Conservation (phyloP, 1,140 invertebrate species). For the Sitodiplosis mosellana region DNA sequence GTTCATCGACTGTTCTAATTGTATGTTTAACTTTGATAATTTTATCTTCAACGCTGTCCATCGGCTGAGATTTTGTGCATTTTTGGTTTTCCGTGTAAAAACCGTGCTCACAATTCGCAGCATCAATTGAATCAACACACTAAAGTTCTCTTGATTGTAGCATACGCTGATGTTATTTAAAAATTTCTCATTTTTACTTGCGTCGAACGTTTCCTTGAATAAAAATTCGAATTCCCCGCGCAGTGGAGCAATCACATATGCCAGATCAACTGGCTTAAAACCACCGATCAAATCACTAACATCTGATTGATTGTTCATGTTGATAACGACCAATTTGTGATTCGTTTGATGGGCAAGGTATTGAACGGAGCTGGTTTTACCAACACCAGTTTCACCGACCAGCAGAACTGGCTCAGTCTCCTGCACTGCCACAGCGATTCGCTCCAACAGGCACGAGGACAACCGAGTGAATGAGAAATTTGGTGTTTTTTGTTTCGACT, state of each 20-base stretch:
- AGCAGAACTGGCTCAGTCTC: slow-evolving; percentile 82
- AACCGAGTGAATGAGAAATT: slow-evolving; percentile 68
- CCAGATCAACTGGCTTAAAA: slow-evolving; percentile 89
- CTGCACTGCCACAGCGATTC: slow-evolving; percentile 60
- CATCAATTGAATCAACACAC: slow-evolving; percentile 61
- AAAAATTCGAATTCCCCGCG: slow-evolving; percentile 65
- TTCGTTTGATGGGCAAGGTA: slow-evolving; percentile 71
- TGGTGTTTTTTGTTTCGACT: slow-evolving; percentile 24
- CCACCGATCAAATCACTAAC: slow-evolving; percentile 90
- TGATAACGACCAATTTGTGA: slow-evolving; percentile 83
- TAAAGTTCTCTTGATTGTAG: slow-evolving; percentile 52
- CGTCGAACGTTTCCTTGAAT: slow-evolving; percentile 61
- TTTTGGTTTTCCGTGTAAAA: slow-evolving; percentile 18
- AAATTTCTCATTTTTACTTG: slow-evolving; percentile 70
- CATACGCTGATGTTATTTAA: slow-evolving; percentile 57
- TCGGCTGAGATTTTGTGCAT: slow-evolving; percentile 7
- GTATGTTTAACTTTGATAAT: slow-evolving; percentile 46
- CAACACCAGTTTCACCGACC: slow-evolving; percentile 96
- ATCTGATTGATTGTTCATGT: slow-evolving; percentile 99
- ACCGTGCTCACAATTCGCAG: slow-evolving; percentile 44
- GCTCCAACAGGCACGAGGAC: slow-evolving; percentile 66
- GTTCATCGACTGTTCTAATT: slow-evolving; percentile 47
- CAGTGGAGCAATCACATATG: slow-evolving; percentile 63
- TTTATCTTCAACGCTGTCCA: slow-evolving; percentile 39
- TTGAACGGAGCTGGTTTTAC: slow-evolving; percentile 94